Conservation (phyloP, 2,113 vertebrate genomes). For the Tricholaema leucomelas region DNA sequence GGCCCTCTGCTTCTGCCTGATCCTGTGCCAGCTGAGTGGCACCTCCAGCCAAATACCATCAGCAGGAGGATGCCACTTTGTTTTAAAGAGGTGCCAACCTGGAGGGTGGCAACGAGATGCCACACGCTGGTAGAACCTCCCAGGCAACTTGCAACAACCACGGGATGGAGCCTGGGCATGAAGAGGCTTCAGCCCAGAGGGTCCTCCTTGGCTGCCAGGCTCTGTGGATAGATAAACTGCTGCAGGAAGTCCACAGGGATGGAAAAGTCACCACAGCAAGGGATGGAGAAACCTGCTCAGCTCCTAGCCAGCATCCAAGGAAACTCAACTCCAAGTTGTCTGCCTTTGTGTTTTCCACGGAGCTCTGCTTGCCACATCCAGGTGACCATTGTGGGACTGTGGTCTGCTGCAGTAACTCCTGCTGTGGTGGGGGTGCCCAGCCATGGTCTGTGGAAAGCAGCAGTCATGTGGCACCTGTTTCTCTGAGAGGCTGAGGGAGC, state of each 20-base stretch:
- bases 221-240: rapidly evolving
- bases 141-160: background rate
- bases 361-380: background rate
- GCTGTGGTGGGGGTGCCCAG: background rate
- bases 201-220: background rate
- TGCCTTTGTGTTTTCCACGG: background rate
- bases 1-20: background rate
- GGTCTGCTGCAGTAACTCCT: background rate
- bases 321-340: background rate
- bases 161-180: background rate
- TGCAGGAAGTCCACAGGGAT: background rate
- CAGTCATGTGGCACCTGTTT: background rate
- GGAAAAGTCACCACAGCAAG: background rate
- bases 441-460: background rate
- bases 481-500: no score
- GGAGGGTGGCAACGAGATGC: rapidly evolving
- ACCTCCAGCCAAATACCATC: background rate
- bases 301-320: background rate
- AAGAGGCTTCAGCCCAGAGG: background rate
- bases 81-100: background rate
- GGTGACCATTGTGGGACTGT: background rate
- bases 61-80: background rate
- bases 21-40: background rate
- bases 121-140: rapidly evolving
- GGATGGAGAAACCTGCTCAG: background rate